A percentile compares a stretch with the other conserved stretches of the same genome.
Conservation (phyloP, 2,797 vertebrate genomes). For the Helarctos malayanus region DNA sequence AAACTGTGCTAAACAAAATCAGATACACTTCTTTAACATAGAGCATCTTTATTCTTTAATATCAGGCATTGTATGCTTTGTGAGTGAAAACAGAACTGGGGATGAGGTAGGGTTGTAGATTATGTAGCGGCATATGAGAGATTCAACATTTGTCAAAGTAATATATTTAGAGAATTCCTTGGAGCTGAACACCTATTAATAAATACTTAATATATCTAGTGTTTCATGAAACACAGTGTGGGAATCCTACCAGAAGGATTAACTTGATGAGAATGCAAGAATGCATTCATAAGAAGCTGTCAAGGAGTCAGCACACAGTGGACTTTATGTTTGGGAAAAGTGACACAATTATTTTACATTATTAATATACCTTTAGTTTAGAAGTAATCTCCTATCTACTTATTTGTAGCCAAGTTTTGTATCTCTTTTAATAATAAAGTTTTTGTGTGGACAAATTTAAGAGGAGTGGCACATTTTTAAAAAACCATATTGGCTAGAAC, state of each 20-base stretch:
- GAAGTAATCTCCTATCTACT: not conserved
- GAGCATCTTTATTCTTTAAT: not conserved
- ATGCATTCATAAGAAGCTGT: not conserved
- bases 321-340: constrained; percentile 42
- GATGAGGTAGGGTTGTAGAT: not conserved
- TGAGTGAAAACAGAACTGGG: not conserved
- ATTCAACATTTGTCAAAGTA: not conserved
- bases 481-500: constrained; percentile 3
- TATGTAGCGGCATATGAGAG: not conserved
- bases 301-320: not conserved
- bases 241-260: not conserved
- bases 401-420: constrained; percentile 19
- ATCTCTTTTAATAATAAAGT: constrained; percentile 32
- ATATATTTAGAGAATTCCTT: not conserved
- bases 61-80: not conserved
- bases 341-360: not conserved
- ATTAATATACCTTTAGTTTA: constrained; percentile 45
- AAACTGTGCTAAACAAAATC: constrained; percentile 39
- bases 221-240: not conserved
- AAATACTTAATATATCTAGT: not conserved
- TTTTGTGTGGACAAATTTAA: constrained; percentile 48
- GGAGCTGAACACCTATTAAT: not conserved
- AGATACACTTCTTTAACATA: not conserved
- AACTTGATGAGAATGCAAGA: constrained; percentile 2
- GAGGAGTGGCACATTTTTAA: not conserved